phyloP scores from a whole-genome alignment of 2,113 vertebrate genomes.

The Leptocoma aspasia region DNA sequence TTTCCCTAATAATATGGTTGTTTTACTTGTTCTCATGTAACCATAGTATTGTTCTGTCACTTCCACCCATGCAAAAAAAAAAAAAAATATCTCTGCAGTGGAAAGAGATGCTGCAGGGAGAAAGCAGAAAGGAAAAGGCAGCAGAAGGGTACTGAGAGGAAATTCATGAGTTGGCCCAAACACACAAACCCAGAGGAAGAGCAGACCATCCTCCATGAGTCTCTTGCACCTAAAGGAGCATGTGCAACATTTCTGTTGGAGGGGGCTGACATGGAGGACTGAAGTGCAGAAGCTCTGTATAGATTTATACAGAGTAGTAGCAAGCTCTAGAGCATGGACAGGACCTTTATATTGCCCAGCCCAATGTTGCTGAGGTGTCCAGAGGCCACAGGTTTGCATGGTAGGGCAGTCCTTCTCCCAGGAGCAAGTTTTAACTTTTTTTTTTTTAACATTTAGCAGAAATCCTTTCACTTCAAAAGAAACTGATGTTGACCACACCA shows the following conservation, averaged over 20 bases:
- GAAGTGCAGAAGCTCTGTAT: fast-evolving
- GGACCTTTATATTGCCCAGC: background rate
- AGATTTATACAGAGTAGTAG: background rate
- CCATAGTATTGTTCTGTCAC: background rate
- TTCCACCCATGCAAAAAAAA: background rate
- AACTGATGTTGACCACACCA: background rate
- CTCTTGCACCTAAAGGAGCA: fast-evolving
- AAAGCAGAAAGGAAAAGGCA: background rate
- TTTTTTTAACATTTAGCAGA: background rate
- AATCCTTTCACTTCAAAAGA: background rate
- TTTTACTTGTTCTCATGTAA: background rate
- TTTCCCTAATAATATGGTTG: background rate
- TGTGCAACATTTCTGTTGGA: background rate
- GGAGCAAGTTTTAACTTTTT: background rate
- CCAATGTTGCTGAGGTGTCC: background rate
- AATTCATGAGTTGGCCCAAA: background rate
- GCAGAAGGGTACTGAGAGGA: background rate
- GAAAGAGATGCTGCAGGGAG: background rate
- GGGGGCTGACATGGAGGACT: background rate
- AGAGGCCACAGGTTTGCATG: background rate
- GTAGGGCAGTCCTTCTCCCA: background rate
- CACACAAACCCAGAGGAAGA: background rate
- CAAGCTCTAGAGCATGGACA: background rate
- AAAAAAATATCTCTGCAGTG: background rate
- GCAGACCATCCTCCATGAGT: background rate